These are phyloP conservation scores for Salminus brasiliensis DNA, from an alignment of 2,113 vertebrate species.

Conservation along the genomic window DNA sequence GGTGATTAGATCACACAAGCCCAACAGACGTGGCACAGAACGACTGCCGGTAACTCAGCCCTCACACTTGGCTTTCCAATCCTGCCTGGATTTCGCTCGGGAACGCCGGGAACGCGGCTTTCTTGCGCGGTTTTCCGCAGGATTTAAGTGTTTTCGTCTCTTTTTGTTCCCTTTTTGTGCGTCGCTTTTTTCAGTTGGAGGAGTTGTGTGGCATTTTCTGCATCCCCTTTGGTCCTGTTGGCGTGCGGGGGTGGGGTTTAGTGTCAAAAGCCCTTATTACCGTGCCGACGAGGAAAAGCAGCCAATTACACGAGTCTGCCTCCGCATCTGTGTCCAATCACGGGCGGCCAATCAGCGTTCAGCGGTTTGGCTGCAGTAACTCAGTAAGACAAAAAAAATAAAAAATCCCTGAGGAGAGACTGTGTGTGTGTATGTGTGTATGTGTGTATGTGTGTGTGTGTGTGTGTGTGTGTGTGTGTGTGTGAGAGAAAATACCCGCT, in stretches of 20 bases:
- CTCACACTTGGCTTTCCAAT: too few species aligned
- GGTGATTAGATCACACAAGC: background rate
- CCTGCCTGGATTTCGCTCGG: too few species aligned
- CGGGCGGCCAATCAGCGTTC: slow-evolving; percentile 60
- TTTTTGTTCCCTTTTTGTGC: background rate
- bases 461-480: slow-evolving; percentile 22
- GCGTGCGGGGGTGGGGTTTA: slow-evolving; percentile 47
- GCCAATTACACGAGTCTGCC: slow-evolving; percentile 53
- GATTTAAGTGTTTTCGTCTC: background rate
- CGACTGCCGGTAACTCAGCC: too few species aligned
- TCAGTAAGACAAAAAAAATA: slow-evolving; percentile 54
- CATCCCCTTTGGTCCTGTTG: slow-evolving; percentile 26
- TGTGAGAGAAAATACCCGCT: slow-evolving; percentile 6
- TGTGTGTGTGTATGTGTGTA: slow-evolving; percentile 11
- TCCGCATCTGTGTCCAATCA: slow-evolving; percentile 72
- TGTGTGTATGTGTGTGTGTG: slow-evolving; percentile 22
- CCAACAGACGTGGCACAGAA: background rate
- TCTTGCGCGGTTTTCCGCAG: background rate
- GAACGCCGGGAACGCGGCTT: background rate
- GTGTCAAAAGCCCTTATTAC: slow-evolving; percentile 56
- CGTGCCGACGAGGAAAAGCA: slow-evolving; percentile 50
- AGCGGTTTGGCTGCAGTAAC: slow-evolving; percentile 61
- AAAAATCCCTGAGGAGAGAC: slow-evolving; percentile 43
- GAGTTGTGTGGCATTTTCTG: background rate
- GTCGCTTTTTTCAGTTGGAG: background rate